These are phyloP conservation scores for Anolis apletophallus DNA, from an alignment of 2,797 vertebrate genomes.

Conservation along the genomic window DNA sequence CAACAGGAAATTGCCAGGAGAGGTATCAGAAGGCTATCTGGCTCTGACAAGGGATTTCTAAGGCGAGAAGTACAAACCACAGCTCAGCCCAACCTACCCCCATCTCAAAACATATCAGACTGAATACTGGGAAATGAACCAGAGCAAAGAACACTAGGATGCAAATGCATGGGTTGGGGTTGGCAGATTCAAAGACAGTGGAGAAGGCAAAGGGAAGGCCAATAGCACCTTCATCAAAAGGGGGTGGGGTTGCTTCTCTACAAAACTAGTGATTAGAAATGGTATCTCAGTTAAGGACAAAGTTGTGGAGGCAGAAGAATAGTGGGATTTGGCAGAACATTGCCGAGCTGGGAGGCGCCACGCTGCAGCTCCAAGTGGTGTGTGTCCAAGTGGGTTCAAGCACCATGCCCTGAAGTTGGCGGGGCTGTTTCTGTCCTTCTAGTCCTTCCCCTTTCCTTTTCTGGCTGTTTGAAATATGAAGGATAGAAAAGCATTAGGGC, in stretches of 20 bases:
- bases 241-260: slow-evolving; percentile 55
- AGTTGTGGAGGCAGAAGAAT: slow-evolving; percentile 33
- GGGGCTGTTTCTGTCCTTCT: slow-evolving; percentile 60
- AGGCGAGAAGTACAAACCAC: neutral
- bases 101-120: neutral
- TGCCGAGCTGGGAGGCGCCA: slow-evolving; percentile 35
- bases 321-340: slow-evolving; percentile 16
- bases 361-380: slow-evolving; percentile 50
- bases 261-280: slow-evolving; percentile 74
- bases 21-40: neutral
- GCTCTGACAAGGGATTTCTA: neutral
- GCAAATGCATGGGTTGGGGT: neutral
- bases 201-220: neutral
- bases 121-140: accelerated
- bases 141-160: slow-evolving; percentile 6
- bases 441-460: slow-evolving; percentile 87
- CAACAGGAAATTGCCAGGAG: neutral
- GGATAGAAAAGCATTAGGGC: slow-evolving; percentile 48
- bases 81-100: neutral
- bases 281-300: slow-evolving; percentile 72
- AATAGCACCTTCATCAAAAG: slow-evolving; percentile 30
- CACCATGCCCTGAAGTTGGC: slow-evolving; percentile 16
- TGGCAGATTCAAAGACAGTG: neutral
- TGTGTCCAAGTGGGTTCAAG: slow-evolving; percentile 45
- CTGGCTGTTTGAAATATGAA: slow-evolving; percentile 80